phyloP scores from a whole-genome alignment of 2,888 invertebrate species.

The Auanema sp. region DNA sequence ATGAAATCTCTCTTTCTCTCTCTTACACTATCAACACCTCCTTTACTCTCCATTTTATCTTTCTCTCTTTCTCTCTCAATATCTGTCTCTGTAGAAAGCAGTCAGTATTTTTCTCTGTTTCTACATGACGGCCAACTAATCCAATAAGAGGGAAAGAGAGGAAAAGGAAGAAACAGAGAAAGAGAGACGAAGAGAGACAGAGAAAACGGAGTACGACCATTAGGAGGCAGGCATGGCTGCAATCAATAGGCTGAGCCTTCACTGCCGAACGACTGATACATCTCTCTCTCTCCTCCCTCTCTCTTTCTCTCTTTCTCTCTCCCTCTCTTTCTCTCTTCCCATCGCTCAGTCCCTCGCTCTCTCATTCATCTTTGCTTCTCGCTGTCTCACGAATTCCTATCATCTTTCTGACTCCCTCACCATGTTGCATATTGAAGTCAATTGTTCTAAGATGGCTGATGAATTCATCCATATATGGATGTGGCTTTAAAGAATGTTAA shows the following conservation, averaged over 20 bases:
- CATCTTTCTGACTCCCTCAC: too few relatives aligned
- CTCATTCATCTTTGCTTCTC: too few relatives aligned
- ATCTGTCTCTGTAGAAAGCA: not conserved
- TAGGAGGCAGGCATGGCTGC: not conserved
- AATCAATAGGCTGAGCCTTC: constrained; percentile 16
- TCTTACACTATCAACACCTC: too few relatives aligned
- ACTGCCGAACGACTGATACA: constrained; percentile 26
- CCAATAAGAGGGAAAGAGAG: not conserved
- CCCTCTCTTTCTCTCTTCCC: not conserved
- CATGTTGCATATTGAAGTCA: too few relatives aligned
- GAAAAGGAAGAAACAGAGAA: not conserved
- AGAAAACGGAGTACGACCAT: not conserved
- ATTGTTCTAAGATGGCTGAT: too few relatives aligned
- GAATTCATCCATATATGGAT: too few relatives aligned
- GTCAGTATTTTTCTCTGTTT: not conserved
- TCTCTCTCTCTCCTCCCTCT: constrained; percentile 22
- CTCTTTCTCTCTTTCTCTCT: constrained; percentile 11
- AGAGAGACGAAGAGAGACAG: not conserved
- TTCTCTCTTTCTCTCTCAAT: too few relatives aligned
- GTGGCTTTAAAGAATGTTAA: too few relatives aligned
- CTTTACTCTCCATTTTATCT: too few relatives aligned
- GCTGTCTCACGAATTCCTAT: too few relatives aligned
- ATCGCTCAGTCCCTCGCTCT: too few relatives aligned
- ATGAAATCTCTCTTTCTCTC: too few relatives aligned
- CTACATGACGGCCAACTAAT: not conserved